Percentiles rank a stretch among this genome's conserved stretches.
Conservation (phyloP, 2,797 vertebrate genomes). For the Aythya fuligula region DNA sequence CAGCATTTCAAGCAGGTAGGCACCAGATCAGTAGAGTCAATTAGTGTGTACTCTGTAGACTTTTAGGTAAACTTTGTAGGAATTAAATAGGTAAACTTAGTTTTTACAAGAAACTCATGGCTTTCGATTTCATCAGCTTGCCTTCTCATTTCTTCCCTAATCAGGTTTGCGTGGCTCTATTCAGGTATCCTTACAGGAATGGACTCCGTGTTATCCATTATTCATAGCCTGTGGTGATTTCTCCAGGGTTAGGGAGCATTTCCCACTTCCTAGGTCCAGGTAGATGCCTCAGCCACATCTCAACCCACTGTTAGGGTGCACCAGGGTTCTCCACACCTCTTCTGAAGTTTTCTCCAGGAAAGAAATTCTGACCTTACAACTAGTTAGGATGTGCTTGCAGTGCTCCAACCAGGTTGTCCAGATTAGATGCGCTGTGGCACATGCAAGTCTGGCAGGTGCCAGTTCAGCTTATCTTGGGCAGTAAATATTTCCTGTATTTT, state of each 20-base stretch:
- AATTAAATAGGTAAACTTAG: not conserved
- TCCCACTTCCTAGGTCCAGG: not conserved
- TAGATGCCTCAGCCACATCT: not conserved
- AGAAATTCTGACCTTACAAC: not conserved
- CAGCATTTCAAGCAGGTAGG: rapidly evolving
- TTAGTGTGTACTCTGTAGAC: not conserved
- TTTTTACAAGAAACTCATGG: not conserved
- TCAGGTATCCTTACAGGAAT: not conserved
- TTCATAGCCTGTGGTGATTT: not conserved
- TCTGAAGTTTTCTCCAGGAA: not conserved
- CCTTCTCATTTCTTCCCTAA: not conserved
- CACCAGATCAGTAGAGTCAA: not conserved
- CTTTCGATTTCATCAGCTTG: not conserved
- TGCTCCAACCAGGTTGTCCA: not conserved
- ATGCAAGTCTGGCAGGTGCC: not conserved
- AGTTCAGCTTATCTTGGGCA: not conserved
- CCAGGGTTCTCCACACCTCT: not conserved
- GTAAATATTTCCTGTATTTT: not conserved
- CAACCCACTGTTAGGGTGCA: not conserved
- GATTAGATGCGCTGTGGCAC: not conserved
- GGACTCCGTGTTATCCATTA: not conserved
- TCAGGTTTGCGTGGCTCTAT: not conserved
- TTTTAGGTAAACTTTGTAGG: not conserved
- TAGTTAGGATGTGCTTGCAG: not conserved
- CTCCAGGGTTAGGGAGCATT: not conserved